A percentile compares a stretch with the other conserved stretches of the same genome.
Conservation (phyloP, 2,888 invertebrate species). For the Morpho achilles region DNA sequence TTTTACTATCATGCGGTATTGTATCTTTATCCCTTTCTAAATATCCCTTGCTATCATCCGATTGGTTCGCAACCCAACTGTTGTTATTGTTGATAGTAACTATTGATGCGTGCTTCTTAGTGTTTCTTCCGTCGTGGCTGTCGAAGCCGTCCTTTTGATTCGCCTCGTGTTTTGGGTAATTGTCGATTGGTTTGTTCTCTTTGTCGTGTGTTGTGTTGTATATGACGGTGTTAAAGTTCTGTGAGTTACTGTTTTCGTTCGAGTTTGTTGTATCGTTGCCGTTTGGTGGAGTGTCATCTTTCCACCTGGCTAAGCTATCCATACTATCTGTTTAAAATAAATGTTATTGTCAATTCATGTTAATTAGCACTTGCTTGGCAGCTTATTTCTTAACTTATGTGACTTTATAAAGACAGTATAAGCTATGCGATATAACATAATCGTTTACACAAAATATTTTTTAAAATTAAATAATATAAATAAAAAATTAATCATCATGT, state of each 20-base stretch:
- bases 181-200: constrained; percentile 55
- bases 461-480: no score
- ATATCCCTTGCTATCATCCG: constrained; percentile 72
- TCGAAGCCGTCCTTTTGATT: constrained; percentile 50
- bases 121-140: constrained; percentile 47
- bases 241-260: constrained; percentile 57
- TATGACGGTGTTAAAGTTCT: constrained; percentile 71
- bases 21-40: constrained; percentile 69
- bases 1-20: constrained; percentile 68
- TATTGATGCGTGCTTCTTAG: constrained; percentile 70
- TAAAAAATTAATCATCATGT: no score
- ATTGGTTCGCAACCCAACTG: constrained; percentile 73
- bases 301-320: constrained; percentile 76
- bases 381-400: no score
- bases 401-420: no score
- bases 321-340: constrained; percentile 60
- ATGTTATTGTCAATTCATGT: not conserved
- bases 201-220: constrained; percentile 64
- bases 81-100: constrained; percentile 72
- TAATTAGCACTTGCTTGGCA: not conserved
- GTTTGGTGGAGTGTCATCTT: constrained; percentile 75
- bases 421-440: no score
- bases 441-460: no score
- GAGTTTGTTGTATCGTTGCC: constrained; percentile 69
- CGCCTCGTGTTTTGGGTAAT: constrained; percentile 42